Conservation (phyloP, 2,888 invertebrate species). For the Euplagia quadripunctaria region DNA sequence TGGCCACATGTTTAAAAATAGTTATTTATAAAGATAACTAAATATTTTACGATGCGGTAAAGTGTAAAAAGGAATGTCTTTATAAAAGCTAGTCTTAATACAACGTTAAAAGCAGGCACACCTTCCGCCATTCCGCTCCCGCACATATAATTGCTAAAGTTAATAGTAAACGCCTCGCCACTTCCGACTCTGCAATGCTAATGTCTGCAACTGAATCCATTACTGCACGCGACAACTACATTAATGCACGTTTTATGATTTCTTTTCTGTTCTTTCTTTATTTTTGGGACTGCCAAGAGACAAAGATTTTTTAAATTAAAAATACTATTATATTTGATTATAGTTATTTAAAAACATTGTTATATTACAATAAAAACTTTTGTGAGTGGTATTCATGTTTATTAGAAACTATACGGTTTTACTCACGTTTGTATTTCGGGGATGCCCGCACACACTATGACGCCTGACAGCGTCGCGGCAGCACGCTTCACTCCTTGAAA, state of each 20-base stretch:
- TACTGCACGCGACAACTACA: slow-evolving; percentile 1
- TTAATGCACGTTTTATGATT: not conserved
- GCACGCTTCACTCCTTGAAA: too few relatives aligned
- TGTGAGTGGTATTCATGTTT: too few relatives aligned
- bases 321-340: too few relatives aligned
- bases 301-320: too few relatives aligned
- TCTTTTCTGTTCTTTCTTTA: not conserved
- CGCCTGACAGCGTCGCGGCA: too few relatives aligned
- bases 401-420: too few relatives aligned
- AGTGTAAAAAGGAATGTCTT: not conserved
- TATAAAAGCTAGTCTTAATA: not conserved
- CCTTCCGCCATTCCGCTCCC: not conserved
- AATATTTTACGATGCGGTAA: not conserved
- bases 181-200: slow-evolving; percentile 2
- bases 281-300: not conserved
- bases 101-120: not conserved
- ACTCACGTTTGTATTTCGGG: too few relatives aligned
- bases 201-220: slow-evolving; percentile 3
- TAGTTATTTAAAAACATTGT: too few relatives aligned
- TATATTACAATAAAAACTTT: too few relatives aligned
- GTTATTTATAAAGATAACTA: not conserved
- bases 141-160: not conserved
- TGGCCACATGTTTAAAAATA: not conserved
- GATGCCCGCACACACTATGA: too few relatives aligned
- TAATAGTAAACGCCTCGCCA: not conserved